Evolutionary conservation across 1,140 invertebrate species (phyloP), one percentile per base, ranked within the genome.

Genomic region (Drosophila azteca): DNA sequence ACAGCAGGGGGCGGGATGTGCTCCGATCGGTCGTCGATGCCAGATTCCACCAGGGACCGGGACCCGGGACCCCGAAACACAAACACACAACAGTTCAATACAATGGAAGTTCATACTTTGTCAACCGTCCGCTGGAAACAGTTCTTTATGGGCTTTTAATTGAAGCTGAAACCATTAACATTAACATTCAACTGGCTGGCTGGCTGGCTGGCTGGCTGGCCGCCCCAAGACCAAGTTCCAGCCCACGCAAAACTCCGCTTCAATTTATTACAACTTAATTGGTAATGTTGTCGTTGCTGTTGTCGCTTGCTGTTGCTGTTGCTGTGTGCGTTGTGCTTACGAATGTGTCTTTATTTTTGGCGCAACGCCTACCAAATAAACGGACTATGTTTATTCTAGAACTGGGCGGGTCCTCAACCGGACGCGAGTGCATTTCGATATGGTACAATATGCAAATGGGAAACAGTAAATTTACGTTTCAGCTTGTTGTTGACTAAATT

Each of bases 201-300:
- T 55, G 48, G 31, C 31, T 26, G 50, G 53, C 65, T 48, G 46
- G 8, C 9, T 9, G 31, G 22, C 46, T 11, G 22, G 13, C 17
- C 7, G 24, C 24, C 24, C 24, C 24, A 6, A 26, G 24, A 49
- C 20, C 11, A 49, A 22, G 4, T 53, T 7, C 44, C 72, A 50
- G 52, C 80, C 81, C 80, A 84, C 80, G 77, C 77, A 59, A 59
- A 43, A 54, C 15, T 50, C n/a, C 11, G 45, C 62, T 61, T 45
- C 58, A 84, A 83, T 85, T 85, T 85, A 85, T 85, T 85, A 74
- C 81, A 81, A 74, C 74, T 85, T 85, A 85, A 85, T 85, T 85
- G 77, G 77, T 80, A 80, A 70, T 63, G 62, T 67, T 77, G 44
- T 69, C 63, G 44, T 67, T 51, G 35, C 11, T 51, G 29, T 52